A percentile compares a stretch with the other conserved stretches of the same genome.
These are phyloP conservation scores for Brachypodius melanocephalos DNA, from an alignment of 2,113 vertebrate genomes.

Conservation along the genomic window DNA sequence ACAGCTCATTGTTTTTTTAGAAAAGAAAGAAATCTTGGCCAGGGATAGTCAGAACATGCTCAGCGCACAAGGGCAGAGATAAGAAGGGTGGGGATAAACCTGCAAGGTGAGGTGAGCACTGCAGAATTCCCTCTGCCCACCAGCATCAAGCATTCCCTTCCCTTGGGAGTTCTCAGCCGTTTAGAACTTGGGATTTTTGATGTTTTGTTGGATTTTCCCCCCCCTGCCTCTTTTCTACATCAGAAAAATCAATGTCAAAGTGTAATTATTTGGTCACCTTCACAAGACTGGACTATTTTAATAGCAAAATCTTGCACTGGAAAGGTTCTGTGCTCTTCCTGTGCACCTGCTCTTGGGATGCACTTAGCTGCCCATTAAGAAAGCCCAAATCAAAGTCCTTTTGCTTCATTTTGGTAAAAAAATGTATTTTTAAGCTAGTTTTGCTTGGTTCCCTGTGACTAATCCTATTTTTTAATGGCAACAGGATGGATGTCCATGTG, in stretches of 20 bases:
- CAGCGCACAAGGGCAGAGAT: background rate
- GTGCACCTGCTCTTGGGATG: background rate
- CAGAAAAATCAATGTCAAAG: background rate
- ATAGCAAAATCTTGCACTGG: background rate
- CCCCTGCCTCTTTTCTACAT: rapidly evolving
- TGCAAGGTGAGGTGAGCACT: background rate
- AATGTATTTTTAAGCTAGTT: background rate
- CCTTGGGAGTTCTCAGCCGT: background rate
- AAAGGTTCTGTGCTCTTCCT: background rate
- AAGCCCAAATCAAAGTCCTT: background rate
- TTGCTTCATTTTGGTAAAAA: background rate
- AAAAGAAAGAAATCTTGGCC: background rate
- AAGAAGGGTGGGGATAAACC: background rate
- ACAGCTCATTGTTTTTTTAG: background rate
- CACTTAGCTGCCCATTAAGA: background rate
- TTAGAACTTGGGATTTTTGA: background rate
- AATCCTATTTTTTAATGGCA: constrained; percentile 7
- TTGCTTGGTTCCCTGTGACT: constrained; percentile 8
- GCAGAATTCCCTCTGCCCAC: background rate
- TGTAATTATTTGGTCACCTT: background rate
- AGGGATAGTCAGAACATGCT: background rate
- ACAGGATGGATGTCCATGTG: background rate
- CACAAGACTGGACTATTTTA: background rate
- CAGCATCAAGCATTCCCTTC: background rate
- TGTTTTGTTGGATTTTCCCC: rapidly evolving